Evolutionary conservation across 2,113 vertebrate genomes (phyloP), one percentile per base, ranked within the genome.

Genomic region (Podarcis muralis): DNA sequence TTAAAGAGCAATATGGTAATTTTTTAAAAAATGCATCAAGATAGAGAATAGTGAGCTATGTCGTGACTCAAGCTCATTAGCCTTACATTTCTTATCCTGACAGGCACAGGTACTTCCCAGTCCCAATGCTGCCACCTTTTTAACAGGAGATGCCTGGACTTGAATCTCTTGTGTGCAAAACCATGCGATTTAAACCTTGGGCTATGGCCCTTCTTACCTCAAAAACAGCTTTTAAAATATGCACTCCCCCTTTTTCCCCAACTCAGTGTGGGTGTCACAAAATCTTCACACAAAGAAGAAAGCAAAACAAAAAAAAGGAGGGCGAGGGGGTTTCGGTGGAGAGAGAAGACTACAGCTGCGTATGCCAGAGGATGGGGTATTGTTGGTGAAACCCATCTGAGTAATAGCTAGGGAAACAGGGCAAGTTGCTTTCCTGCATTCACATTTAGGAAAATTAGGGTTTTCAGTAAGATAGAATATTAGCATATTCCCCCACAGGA

Each of bases 311-410:
- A 80, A 37, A 75, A 4, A 65, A 57, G 20, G n/a, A 25, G 1
- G 15, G 22, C 6, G 2, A n/a, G 48, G 48, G 43, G 43, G 8
- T 8, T 48, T 0, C 0, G 48, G 48, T 0, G 30, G 65, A 13
- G 1, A 5, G 0, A 57, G 40, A 48, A 72, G 15, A 37, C 62
- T 22, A 35, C 81, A 81, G 12, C 68, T 23, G 22, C 2, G 13
- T 35, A 5, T 6, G 23, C 13, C 2, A 43, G 37, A 48, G 8
- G 8, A 13, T 32, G 22, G 15, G 25, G 12, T 27, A 59, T 78
- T 68, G 59, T 68, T 68, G 43, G 9, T 2, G 16, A 5, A 80
- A 20, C 59, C 0, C 48, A 80, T 68, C 75, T 65, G 81, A 57
- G 20, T 16, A 43, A 20, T 78, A 16, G 1, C 25, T 12, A 11